Conservation (phyloP, 2,113 vertebrate species). For the Phalacrocorax aristotelis region DNA sequence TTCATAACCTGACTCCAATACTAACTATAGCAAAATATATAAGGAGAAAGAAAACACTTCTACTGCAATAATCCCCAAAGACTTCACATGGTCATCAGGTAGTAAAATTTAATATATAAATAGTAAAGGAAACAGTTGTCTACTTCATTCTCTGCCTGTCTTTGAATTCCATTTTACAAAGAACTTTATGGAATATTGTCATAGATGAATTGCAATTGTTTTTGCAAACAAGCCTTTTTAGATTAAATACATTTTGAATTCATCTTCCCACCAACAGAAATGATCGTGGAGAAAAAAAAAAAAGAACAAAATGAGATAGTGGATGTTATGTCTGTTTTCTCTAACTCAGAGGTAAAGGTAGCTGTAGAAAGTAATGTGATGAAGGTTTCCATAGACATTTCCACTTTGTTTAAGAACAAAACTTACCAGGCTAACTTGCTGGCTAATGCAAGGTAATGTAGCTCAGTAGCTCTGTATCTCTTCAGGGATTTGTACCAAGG, state of each 20-base stretch:
- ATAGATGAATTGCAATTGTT: not conserved
- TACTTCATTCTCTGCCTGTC: not conserved
- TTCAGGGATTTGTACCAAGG: not conserved
- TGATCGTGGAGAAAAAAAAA: not conserved
- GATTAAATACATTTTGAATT: not conserved
- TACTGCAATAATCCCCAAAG: not conserved
- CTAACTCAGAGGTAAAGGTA: not conserved
- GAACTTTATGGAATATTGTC: not conserved
- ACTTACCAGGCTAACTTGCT: not conserved
- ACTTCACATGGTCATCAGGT: not conserved
- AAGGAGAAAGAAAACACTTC: not conserved
- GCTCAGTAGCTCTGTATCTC: not conserved
- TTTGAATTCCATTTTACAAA: not conserved
- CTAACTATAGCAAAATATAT: not conserved
- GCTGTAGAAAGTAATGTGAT: not conserved
- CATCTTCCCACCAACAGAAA: not conserved
- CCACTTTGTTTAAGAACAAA: not conserved
- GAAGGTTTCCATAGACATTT: not conserved
- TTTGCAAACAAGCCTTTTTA: not conserved
- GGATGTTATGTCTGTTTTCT: not conserved
- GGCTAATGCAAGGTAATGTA: not conserved
- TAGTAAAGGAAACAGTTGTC: not conserved
- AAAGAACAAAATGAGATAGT: not conserved
- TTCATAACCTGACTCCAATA: not conserved
- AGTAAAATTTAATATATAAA: not conserved